These are phyloP conservation scores for Terrapene triunguis DNA, from an alignment of 2,113 vertebrate genomes.

Conservation along the genomic window DNA sequence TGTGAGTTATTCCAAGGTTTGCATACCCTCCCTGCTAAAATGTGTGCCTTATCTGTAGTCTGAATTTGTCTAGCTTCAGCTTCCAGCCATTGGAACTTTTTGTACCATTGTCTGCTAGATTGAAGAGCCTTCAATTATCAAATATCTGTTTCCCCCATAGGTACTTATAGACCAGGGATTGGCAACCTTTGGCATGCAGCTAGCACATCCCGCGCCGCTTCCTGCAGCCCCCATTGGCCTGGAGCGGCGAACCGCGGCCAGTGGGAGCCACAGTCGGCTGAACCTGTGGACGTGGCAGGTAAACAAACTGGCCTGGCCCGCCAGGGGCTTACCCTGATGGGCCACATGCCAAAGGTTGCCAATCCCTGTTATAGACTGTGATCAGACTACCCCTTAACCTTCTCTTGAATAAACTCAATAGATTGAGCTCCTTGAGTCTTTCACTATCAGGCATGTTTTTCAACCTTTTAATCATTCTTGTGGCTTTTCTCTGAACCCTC, in stretches of 20 bases:
- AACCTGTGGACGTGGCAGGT: too few relatives aligned
- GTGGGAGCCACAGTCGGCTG: too few relatives aligned
- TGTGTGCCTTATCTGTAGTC: neutral
- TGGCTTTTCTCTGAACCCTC: neutral
- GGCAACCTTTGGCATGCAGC: too few relatives aligned
- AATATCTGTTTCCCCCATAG: neutral
- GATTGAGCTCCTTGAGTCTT: neutral
- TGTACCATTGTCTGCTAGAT: neutral
- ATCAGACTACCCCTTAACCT: neutral
- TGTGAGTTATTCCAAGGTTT: neutral
- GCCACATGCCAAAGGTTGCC: too few relatives aligned
- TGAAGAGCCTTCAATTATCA: neutral
- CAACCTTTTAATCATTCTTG: neutral
- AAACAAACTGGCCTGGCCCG: too few relatives aligned
- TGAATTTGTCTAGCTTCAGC: neutral
- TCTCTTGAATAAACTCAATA: neutral
- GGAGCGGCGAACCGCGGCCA: too few relatives aligned
- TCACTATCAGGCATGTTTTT: neutral
- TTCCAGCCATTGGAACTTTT: neutral
- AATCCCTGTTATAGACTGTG: neutral
- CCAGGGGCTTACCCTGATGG: too few relatives aligned
- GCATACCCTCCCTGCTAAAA: neutral
- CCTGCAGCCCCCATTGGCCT: too few relatives aligned
- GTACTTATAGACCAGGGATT: neutral
- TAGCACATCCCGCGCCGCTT: too few relatives aligned